A percentile compares a stretch with the other conserved stretches of the same genome.
phyloP scores from a whole-genome alignment of 1,140 invertebrate species.

The Ctenoplectra terminalis region DNA sequence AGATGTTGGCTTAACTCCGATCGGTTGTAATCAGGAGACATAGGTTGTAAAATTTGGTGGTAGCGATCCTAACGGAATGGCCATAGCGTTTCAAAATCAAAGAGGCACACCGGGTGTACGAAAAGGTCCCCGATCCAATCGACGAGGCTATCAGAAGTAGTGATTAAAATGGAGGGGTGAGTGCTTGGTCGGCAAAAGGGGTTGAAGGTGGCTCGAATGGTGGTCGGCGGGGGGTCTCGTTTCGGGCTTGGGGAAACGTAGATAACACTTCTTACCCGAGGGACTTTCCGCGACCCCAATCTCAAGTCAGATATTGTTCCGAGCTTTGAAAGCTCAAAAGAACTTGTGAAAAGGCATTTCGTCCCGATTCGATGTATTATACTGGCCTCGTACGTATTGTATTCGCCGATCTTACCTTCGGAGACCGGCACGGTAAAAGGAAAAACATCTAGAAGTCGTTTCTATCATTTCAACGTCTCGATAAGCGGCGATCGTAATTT shows the following conservation, averaged over 20 bases:
- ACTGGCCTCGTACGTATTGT: constrained; percentile 73
- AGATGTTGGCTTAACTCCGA: neutral
- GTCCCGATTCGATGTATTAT: constrained; percentile 77
- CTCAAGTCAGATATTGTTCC: constrained; percentile 79
- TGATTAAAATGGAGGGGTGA: constrained; percentile 76
- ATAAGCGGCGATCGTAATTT: constrained; percentile 64
- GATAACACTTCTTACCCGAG: constrained; percentile 78
- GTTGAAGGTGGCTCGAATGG: constrained; percentile 68
- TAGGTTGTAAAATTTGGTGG: neutral
- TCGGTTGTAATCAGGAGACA: neutral
- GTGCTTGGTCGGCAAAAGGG: constrained; percentile 69
- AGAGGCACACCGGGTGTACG: constrained; percentile 51
- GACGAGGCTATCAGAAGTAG: constrained; percentile 70
- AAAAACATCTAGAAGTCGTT: constrained; percentile 55
- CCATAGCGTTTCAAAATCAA: constrained; percentile 27
- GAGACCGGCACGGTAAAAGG: constrained; percentile 45
- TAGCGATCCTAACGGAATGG: neutral
- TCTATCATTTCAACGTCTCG: constrained; percentile 18
- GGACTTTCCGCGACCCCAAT: constrained; percentile 76
- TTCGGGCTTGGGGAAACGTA: constrained; percentile 75
- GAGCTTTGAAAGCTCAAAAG: constrained; percentile 79
- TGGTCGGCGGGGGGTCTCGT: constrained; percentile 65
- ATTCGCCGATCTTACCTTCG: constrained; percentile 61
- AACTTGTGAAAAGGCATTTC: constrained; percentile 76
- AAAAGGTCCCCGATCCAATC: constrained; percentile 73